phyloP scores from a whole-genome alignment of 2,113 vertebrate species.

The Glareola pratincola region DNA sequence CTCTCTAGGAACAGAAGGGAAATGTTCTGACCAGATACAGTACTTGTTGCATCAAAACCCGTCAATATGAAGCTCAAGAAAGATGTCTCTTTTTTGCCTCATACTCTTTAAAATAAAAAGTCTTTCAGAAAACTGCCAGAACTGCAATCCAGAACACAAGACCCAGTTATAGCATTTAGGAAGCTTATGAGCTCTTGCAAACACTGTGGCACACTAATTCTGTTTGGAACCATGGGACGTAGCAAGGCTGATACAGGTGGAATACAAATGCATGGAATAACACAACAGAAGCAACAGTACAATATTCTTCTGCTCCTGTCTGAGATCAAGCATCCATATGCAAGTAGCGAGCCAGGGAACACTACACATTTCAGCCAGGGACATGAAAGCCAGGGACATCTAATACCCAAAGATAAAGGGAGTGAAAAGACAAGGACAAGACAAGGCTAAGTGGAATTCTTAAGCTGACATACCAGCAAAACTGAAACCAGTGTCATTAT shows the following conservation, averaged over 20 bases:
- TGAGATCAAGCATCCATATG: conserved; percentile 24
- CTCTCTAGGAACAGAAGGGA: neutral
- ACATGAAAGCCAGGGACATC: conserved; percentile 15
- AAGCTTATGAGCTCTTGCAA: neutral
- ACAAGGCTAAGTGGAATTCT: conserved; percentile 12
- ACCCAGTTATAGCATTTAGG: neutral
- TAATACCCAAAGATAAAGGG: neutral
- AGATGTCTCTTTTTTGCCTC: neutral
- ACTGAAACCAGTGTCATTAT: neutral
- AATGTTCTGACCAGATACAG: neutral
- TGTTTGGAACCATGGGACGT: neutral
- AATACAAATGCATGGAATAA: neutral
- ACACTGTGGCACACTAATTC: neutral
- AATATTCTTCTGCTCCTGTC: neutral
- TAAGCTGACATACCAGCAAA: conserved; percentile 26
- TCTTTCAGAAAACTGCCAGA: neutral
- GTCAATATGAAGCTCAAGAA: neutral
- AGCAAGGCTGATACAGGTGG: neutral
- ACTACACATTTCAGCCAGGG: conserved; percentile 33
- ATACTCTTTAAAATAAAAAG: neutral
- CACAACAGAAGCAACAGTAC: neutral
- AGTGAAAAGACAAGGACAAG: conserved; percentile 17
- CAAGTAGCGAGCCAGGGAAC: conserved; percentile 4
- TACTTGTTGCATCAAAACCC: neutral
- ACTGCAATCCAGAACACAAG: neutral